A percentile compares a stretch with the other conserved stretches of the same genome.
Conservation (phyloP, 2,113 vertebrate genomes). For the Ammodramus savannarum region DNA sequence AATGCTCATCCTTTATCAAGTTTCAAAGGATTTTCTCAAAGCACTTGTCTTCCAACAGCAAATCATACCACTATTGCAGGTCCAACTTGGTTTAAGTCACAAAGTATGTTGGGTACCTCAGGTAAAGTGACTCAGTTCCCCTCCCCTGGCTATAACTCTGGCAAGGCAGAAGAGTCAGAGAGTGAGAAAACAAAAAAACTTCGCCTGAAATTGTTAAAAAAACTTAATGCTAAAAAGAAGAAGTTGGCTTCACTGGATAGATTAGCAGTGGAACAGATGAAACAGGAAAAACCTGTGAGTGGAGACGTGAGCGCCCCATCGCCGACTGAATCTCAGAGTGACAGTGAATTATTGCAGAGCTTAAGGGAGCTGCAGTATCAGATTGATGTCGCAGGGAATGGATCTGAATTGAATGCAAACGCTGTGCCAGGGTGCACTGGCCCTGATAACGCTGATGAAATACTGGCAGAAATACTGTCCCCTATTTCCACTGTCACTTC, state of each 20-base stretch:
- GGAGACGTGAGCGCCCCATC: not conserved
- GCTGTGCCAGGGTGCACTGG: conserved; percentile 61
- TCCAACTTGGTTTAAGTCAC: not conserved
- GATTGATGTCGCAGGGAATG: conserved; percentile 69
- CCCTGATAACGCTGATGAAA: conserved; percentile 70
- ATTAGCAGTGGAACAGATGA: conserved; percentile 52
- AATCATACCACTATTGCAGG: not conserved
- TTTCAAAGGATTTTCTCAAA: not conserved
- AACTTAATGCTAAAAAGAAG: conserved; percentile 90
- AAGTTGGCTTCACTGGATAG: conserved; percentile 82
- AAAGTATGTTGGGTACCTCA: not conserved
- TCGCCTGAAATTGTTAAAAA: conserved; percentile 86
- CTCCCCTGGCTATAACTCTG: not conserved
- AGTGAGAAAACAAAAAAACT: conserved; percentile 77
- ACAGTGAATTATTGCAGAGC: conserved; percentile 66
- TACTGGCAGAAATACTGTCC: conserved; percentile 85
- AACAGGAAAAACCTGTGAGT: not conserved
- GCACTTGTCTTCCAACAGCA: not conserved
- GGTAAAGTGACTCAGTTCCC: not conserved
- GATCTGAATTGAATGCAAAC: conserved; percentile 55
- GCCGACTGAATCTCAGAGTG: conserved; percentile 14
- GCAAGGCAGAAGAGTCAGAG: not conserved
- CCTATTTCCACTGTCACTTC: conserved; percentile 74
- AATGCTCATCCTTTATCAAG: not conserved
- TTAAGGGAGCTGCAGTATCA: conserved; percentile 67